Evolutionary conservation across 2,888 invertebrate species (phyloP), one percentile per base, ranked within the genome.

Genomic region (Oscheius sp.): DNA sequence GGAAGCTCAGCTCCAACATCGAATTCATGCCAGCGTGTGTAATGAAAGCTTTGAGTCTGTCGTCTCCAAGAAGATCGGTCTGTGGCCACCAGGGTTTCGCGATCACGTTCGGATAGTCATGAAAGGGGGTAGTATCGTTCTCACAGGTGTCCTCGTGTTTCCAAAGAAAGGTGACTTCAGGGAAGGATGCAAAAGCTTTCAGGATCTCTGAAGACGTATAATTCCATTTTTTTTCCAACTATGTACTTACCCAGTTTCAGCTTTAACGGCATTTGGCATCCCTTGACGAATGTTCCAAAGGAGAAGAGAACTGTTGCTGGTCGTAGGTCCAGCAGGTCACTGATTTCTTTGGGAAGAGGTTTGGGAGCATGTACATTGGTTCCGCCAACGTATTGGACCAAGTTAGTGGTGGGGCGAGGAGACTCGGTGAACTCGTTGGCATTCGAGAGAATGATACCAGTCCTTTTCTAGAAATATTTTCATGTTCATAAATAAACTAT

Each of bases 371-470:
- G 57, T 9, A 65, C 48, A 55, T 65, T 66, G 2, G 66, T 58
- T 13, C 73, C 73, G 9, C 73, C 73, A 9, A 73, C 60, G 33
- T 57, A 66, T 21, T 73, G 65, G 2, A 73, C 21, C 73, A 73
- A 55, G n/a, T 48, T 73, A 1, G 57, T 50, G 13, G 13, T n/a
- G 5, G 58, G 73, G 47, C 73, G 35, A 7, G 73, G 66, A 13
- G 73, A 66, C 51, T 73, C 66, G 9, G 73, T 66, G 66, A 73
- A 73, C 55, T 73, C 73, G 7, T 73, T 73, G 21, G 60, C 66
- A n/a, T 73, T 73, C 13, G 57, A 42, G 11, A 73, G 35, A 53
- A 73, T 73, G 10, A 73, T 13, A 1, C 57, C 73, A 35, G 60
- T 48, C 33, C 50, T 50, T 35, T 59, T 57, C 66, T 66, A 21